Evolutionary conservation across 2,113 vertebrate species (phyloP).

Genomic region (Donacobius atricapilla): DNA sequence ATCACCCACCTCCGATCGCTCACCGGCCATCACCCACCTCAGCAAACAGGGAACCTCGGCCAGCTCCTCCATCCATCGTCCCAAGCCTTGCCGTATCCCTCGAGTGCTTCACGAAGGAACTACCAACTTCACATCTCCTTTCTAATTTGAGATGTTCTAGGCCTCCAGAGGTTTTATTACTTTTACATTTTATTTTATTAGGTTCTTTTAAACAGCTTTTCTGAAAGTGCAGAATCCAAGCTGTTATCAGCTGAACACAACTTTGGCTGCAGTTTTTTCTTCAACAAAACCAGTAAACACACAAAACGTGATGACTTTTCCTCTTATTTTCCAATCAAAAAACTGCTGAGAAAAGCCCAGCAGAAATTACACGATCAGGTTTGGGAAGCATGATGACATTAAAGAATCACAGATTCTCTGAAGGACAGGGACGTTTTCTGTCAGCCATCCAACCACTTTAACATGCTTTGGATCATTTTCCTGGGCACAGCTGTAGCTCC

Average conservation of each 20-base stretch:
- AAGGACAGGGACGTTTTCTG: background rate
- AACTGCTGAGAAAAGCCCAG: background rate
- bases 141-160: background rate
- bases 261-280: background rate
- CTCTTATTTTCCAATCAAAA: background rate
- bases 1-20: background rate
- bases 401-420: fast-evolving
- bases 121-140: background rate
- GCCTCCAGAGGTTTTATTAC: background rate
- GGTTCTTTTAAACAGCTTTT: background rate
- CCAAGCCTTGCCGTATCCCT: background rate
- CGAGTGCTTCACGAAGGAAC: background rate
- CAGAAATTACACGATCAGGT: background rate
- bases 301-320: background rate
- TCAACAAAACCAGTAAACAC: fast-evolving
- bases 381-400: background rate
- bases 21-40: background rate
- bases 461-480: background rate
- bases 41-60: background rate
- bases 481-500: background rate
- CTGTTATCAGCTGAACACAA: background rate
- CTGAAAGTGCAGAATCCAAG: background rate
- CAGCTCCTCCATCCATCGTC: too few species aligned
- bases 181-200: background rate
- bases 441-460: background rate